Conservation (phyloP, 2,113 vertebrate species). For the Platysternon megacephalum region DNA sequence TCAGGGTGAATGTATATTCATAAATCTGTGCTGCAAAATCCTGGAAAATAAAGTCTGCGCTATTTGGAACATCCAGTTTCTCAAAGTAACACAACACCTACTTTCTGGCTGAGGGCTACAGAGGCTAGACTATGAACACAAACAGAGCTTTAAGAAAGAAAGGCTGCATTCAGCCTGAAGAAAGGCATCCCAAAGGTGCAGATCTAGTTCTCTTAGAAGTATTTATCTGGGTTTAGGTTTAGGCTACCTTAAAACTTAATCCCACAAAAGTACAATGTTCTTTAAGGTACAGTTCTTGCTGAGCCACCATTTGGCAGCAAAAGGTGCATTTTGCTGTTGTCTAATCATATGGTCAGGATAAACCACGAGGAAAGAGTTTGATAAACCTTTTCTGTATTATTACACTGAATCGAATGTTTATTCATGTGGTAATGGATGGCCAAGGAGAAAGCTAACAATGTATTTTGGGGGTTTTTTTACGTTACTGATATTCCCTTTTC, state of each 20-base stretch:
- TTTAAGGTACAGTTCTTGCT: neutral
- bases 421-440: neutral
- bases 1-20: neutral
- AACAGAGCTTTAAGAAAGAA: conserved; percentile 28
- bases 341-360: neutral
- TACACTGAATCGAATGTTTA: neutral
- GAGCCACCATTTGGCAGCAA: neutral
- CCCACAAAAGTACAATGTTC: neutral
- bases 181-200: neutral
- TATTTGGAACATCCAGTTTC: neutral
- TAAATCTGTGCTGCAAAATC: neutral
- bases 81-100: neutral
- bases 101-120: neutral
- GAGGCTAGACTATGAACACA: neutral
- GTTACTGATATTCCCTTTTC: neutral
- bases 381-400: neutral
- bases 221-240: neutral
- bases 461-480: no score
- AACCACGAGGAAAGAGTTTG: neutral
- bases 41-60: neutral
- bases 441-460: neutral
- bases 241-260: neutral
- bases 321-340: accelerated
- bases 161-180: neutral
- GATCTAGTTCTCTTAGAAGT: neutral